Base-by-base conservation (phyloP, 2,797 vertebrate genomes). In the Anisognathus igniventris region DNA sequence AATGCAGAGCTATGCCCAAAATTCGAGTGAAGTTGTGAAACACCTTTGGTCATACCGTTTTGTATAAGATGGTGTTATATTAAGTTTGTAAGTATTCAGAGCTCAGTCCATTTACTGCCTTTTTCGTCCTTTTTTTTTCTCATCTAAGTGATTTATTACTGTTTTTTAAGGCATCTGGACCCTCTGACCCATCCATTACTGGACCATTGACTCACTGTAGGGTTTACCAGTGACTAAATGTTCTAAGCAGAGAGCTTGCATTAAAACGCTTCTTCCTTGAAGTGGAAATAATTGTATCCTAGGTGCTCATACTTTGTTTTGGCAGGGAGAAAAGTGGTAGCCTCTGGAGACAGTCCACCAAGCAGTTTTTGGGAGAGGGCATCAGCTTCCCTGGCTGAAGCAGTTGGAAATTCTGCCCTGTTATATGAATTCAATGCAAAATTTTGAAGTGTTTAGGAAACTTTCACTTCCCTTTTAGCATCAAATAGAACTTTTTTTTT, bases 41-140 rank as follows among this genome's bases (percentile, higher is more conserved):
- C 40, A 50, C 33, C 8, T 74, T 56, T 61, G 42, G 31, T 78
- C 47, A 31, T 37, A 56, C 4, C 22, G 3, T 65, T 80, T 57
- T 21, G 18, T 33, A 31, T 7, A 31, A 14, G 25, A 53, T 22
- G 24, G 9, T 66, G 19, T 82, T 76, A 58, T 51, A 30, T 5
- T n/a, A 76, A 31, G 15, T 51, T 33, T 42, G 8, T 40, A 37
- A 60, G 61, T 13, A 64, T 9, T 76, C 17, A 40, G 4, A 88
- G 12, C 24, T 58, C 40, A 25, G 10, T 54, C 16, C 39, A 54
- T 45, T 85, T 62, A 33, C 30, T 57, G 50, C 4, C 14, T 17
- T 37, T 28, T 18, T 2, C 1, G 6, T 8, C n/a, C 24, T 10
- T 31, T 54, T n/a, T n/a, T 44, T 39, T 31, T 0, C 25, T 62